phyloP scores from a whole-genome alignment of 2,888 invertebrate genomes.

The Cerastis rubricosa region DNA sequence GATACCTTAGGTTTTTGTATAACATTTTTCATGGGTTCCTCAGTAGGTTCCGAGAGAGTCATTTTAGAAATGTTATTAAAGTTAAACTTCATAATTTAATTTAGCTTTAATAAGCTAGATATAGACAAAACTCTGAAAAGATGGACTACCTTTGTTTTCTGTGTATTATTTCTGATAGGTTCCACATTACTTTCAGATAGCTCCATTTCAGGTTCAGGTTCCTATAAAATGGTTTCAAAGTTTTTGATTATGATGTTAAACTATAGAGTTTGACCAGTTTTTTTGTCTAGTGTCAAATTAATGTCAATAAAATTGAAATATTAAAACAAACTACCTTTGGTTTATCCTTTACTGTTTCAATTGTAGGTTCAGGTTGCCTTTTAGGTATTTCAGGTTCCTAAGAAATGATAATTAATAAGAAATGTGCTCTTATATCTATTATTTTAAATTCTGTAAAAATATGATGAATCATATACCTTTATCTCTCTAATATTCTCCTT shows the following conservation, averaged over 20 bases:
- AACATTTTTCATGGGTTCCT: conserved; percentile 30
- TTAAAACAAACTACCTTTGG: conserved; percentile 23
- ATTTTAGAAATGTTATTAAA: conserved; percentile 8
- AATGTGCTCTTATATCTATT: neutral
- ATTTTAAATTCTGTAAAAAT: neutral
- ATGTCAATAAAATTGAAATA: neutral
- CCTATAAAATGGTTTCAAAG: conserved; percentile 12
- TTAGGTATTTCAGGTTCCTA: conserved; percentile 58
- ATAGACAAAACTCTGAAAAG: neutral
- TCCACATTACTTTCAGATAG: conserved; percentile 13
- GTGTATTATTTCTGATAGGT: conserved; percentile 5
- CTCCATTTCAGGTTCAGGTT: neutral
- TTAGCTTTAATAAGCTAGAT: neutral
- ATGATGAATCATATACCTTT: conserved; percentile 24
- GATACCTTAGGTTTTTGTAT: conserved; percentile 34
- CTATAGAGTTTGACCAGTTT: neutral
- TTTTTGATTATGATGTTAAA: neutral
- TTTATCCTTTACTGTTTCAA: conserved; percentile 18
- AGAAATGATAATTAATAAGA: conserved; percentile 28
- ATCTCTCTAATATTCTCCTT: conserved; percentile 35
- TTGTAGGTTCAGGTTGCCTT: conserved; percentile 45
- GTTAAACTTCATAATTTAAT: neutral
- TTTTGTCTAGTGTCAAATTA: neutral
- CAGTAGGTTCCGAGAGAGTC: conserved; percentile 8
- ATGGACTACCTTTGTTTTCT: conserved; percentile 17